Base-by-base conservation (phyloP, 2,797 vertebrate genomes). In the Eremophila alpestris region DNA sequence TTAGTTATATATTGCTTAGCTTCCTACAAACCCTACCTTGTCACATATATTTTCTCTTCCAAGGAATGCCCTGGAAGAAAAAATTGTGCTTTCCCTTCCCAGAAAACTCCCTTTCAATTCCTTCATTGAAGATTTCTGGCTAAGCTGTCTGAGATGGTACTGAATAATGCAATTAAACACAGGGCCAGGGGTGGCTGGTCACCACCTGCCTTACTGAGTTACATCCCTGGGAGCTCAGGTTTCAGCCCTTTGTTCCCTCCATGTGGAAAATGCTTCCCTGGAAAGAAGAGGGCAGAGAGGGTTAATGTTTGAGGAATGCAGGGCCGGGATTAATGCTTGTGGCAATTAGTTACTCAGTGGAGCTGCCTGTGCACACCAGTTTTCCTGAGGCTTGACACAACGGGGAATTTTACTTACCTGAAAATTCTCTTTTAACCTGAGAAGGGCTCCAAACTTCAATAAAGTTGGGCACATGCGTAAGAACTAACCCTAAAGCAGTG, bases 221-320 rank as follows among this genome's bases (percentile, higher is more conserved):
- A 65, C 20, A 41, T 40, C 34, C 36, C 41, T 1, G 0, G 23
- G n/a, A 27, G 56, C 52, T 67, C 4, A 0, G 11, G 30, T 41
- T 93, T 85, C 51, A 59, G 16, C 30, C 48, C 45, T 83, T 88
- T 69, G 22, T 83, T 96, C 55, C 22, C 18, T 70, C 21, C 52
- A 15, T 0, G 1, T 6, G n/a, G 62, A 89, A 85, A 92, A 73
- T 10, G 23, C 48, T 64, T 81, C 58, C 19, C 43, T 73, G 69
- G 51, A 49, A 89, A 87, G 68, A 77, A 76, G 20, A 83, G 52
- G 64, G 59, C 11, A 2, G 20, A 27, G 41, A 79, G 70, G 67
- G 74, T 94, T 93, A 94, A 94, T 70, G 30, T 60, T 40, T 83
- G 45, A 91, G 82, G 87, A 95, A 92, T 88, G 82, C 62, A 67